These are phyloP conservation scores for Cydia strobilella DNA, from an alignment of 1,140 invertebrate genomes.

Conservation along the genomic window DNA sequence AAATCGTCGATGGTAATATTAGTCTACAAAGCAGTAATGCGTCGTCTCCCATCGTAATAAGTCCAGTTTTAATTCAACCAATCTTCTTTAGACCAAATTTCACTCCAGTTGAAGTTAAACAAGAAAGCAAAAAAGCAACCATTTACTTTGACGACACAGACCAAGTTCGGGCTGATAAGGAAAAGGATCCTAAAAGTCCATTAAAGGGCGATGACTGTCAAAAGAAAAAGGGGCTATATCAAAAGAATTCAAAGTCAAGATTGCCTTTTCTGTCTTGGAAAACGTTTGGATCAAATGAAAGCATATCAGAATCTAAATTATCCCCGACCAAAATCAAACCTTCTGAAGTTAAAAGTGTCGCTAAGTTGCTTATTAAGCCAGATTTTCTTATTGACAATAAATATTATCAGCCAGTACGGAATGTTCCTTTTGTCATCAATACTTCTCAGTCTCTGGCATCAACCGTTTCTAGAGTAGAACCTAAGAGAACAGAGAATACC, in stretches of 20 bases:
- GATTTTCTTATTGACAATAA: slow-evolving; percentile 68
- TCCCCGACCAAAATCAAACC: slow-evolving; percentile 43
- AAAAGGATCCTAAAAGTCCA: slow-evolving; percentile 33
- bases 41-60: slow-evolving; percentile 63
- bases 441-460: slow-evolving; percentile 42
- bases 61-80: slow-evolving; percentile 70
- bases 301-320: slow-evolving; percentile 45
- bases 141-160: slow-evolving; percentile 72
- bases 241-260: slow-evolving; percentile 64
- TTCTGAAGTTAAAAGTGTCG: slow-evolving; percentile 46
- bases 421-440: slow-evolving; percentile 64
- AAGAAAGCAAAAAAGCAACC: slow-evolving; percentile 52
- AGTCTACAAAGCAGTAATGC: slow-evolving; percentile 41
- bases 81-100: slow-evolving; percentile 56
- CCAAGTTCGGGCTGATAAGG: slow-evolving; percentile 56
- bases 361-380: slow-evolving; percentile 59
- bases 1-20: slow-evolving; percentile 52
- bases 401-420: slow-evolving; percentile 69
- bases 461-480: slow-evolving; percentile 36
- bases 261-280: slow-evolving; percentile 59
- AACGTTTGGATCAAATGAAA: slow-evolving; percentile 51
- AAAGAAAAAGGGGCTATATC: slow-evolving; percentile 60
- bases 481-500: slow-evolving; percentile 39
- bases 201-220: slow-evolving; percentile 39
- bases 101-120: slow-evolving; percentile 38